Percentiles rank a stretch among this genome's conserved stretches.
phyloP scores from a whole-genome alignment of 2,888 invertebrate genomes.

The Aelia acuminata region DNA sequence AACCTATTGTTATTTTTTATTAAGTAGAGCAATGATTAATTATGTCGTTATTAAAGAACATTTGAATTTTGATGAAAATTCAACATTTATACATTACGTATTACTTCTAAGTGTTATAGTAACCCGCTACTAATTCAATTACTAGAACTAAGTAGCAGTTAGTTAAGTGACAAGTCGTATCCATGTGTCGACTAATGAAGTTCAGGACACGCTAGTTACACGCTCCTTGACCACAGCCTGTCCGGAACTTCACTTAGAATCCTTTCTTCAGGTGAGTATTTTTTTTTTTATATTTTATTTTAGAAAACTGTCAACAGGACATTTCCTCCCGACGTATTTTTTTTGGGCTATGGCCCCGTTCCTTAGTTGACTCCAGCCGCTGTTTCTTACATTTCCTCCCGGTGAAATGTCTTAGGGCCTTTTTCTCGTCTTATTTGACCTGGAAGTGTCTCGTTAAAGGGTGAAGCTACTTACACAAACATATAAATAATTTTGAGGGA shows the following conservation, averaged over 20 bases:
- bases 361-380: not conserved
- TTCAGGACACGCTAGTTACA: not conserved
- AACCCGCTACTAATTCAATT: not conserved
- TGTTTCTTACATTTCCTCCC: slow-evolving; percentile 23
- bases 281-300: not conserved
- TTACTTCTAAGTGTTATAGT: not conserved
- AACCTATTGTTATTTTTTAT: too few species aligned
- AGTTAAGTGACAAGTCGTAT: slow-evolving; percentile 9
- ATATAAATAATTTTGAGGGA: not conserved
- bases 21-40: too few species aligned
- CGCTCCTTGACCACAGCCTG: slow-evolving; percentile 15
- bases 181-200: not conserved
- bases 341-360: slow-evolving; percentile 5
- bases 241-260: slow-evolving; percentile 31
- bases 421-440: not conserved
- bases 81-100: not conserved
- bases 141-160: not conserved
- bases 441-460: not conserved
- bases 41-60: too few species aligned
- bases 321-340: slow-evolving; percentile 22
- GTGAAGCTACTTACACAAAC: not conserved
- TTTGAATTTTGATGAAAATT: not conserved
- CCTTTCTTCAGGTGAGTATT: not conserved
- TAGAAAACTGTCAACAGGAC: not conserved
- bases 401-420: not conserved